A percentile compares a stretch with the other conserved stretches of the same genome.
These are phyloP conservation scores for Pseudolaguvia tuberculata DNA, from an alignment of 2,113 vertebrate species.

Conservation along the genomic window DNA sequence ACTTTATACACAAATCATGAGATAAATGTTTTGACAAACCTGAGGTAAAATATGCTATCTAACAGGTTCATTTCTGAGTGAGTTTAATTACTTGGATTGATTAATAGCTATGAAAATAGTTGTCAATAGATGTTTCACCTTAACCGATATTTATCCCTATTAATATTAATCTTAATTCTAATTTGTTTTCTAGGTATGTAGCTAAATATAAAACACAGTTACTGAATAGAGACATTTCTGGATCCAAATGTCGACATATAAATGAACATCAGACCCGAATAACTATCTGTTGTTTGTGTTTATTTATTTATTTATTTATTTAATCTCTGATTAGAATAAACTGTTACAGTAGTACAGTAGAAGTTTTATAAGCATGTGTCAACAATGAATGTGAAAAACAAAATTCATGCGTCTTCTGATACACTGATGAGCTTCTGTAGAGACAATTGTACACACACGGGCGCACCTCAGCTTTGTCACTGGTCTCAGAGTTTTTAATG, in stretches of 20 bases:
- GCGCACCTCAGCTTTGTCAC: constrained; percentile 20
- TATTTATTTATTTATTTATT: constrained; percentile 30
- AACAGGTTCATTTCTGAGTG: too few relatives aligned
- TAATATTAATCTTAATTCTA: too few relatives aligned
- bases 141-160: too few relatives aligned
- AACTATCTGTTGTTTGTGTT: constrained; percentile 12
- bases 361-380: constrained; percentile 19
- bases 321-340: constrained; percentile 46
- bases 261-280: background rate
- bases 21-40: background rate
- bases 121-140: too few relatives aligned
- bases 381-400: constrained; percentile 3
- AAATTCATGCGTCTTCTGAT: background rate
- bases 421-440: constrained; percentile 1
- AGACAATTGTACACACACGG: constrained; percentile 1
- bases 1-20: background rate
- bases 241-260: background rate
- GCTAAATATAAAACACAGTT: too few relatives aligned
- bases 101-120: too few relatives aligned
- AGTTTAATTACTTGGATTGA: too few relatives aligned
- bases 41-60: background rate
- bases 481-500: constrained; percentile 13
- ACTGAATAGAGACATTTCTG: background rate
- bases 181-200: too few relatives aligned
- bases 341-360: constrained; percentile 42